Evolutionary conservation across 2,797 vertebrate species (phyloP).

Genomic region (Rhodeus uyekii): DNA sequence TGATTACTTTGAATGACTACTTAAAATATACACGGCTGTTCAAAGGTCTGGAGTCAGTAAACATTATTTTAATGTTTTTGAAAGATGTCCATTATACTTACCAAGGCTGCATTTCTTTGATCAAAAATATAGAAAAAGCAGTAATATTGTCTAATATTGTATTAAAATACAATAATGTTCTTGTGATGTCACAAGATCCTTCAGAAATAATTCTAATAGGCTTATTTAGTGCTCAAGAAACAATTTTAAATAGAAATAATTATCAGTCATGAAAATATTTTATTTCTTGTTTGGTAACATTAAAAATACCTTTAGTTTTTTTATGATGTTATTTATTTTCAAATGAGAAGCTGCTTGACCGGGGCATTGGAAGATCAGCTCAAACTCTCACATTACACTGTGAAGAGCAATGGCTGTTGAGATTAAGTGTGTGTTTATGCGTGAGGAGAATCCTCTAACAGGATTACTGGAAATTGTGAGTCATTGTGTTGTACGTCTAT

Average conservation of each 20-base stretch:
- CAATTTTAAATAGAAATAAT: too few species aligned
- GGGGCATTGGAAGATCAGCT: slow-evolving; percentile 21
- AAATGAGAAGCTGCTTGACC: slow-evolving; percentile 21
- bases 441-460: slow-evolving; percentile 26
- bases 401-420: slow-evolving; percentile 1
- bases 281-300: too few species aligned
- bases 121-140: not conserved
- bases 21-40: not conserved
- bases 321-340: too few species aligned
- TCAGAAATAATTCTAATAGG: not conserved
- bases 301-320: too few species aligned
- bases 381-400: not conserved
- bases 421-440: slow-evolving; percentile 38
- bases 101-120: not conserved
- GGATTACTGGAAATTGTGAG: slow-evolving; percentile 32
- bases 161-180: not conserved
- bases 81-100: not conserved
- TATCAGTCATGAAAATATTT: too few species aligned
- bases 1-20: not conserved
- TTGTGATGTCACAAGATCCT: not conserved
- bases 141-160: not conserved
- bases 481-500: slow-evolving; percentile 43
- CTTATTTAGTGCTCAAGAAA: not conserved
- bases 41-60: not conserved
- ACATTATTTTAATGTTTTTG: not conserved